Conservation (phyloP, 2,888 invertebrate species). For the Agrenia bidenticulata region DNA sequence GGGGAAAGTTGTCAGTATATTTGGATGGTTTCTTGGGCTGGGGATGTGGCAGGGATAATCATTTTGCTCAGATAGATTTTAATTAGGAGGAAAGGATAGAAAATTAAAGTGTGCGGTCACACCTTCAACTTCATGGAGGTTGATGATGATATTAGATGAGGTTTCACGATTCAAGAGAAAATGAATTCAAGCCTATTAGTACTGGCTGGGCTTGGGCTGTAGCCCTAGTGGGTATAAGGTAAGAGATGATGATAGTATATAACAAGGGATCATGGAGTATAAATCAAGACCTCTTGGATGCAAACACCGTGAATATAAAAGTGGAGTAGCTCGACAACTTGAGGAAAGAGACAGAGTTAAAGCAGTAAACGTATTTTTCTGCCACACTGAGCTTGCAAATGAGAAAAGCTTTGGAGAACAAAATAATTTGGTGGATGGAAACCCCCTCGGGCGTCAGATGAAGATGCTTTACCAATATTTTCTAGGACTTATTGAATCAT, state of each 20-base stretch:
- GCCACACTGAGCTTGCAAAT: slow-evolving; percentile 45
- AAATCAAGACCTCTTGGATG: slow-evolving; percentile 7
- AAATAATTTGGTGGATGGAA: slow-evolving; percentile 34
- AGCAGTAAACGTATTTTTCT: slow-evolving; percentile 43
- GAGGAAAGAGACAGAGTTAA: slow-evolving; percentile 26
- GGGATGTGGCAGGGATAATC: slow-evolving; percentile 35
- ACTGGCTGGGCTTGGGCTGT: not conserved
- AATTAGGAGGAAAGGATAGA: slow-evolving; percentile 46
- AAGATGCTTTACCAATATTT: slow-evolving; percentile 40
- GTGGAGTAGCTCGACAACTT: slow-evolving; percentile 10
- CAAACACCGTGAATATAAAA: slow-evolving; percentile 11
- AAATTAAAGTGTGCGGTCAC: slow-evolving; percentile 42
- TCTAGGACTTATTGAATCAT: slow-evolving; percentile 44
- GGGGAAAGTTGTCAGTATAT: slow-evolving; percentile 26
- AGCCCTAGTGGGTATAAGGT: not conserved
- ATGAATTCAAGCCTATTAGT: slow-evolving; percentile 24
- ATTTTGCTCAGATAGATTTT: slow-evolving; percentile 48
- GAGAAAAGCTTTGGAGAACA: slow-evolving; percentile 42
- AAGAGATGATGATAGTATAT: not conserved
- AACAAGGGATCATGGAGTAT: not conserved
- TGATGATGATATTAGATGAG: slow-evolving; percentile 39
- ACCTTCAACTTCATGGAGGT: slow-evolving; percentile 34
- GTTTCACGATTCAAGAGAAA: slow-evolving; percentile 20
- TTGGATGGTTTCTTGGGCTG: slow-evolving; percentile 9
- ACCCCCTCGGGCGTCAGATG: slow-evolving; percentile 24